These are phyloP conservation scores for Sinopyrophorus schimmeli DNA, from an alignment of 2,888 invertebrate genomes.

Conservation along the genomic window DNA sequence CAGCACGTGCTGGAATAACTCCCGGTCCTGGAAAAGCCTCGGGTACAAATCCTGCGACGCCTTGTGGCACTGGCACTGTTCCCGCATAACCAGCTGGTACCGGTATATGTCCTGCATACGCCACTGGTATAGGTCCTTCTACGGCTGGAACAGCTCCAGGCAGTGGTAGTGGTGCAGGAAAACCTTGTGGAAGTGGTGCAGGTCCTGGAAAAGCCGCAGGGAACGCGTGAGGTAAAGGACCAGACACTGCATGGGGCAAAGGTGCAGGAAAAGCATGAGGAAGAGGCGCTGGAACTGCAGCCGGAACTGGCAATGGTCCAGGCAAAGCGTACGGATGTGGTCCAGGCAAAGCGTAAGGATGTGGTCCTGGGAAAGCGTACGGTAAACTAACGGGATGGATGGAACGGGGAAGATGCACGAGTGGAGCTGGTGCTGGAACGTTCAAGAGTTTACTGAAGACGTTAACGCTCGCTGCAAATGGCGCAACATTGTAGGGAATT, in stretches of 20 bases:
- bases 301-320: no score
- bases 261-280: conserved; percentile 1
- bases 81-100: no score
- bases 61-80: no score
- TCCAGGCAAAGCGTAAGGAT: no score
- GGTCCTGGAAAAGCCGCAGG: background rate
- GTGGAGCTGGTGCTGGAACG: conserved; percentile 11
- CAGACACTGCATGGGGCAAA: conserved; percentile 4
- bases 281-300: background rate
- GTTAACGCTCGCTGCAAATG: conserved; percentile 65
- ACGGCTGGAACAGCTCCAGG: conserved; percentile 46
- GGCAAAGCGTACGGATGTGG: no score
- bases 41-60: no score
- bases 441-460: conserved; percentile 54
- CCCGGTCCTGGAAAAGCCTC: no score
- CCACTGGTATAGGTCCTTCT: no score
- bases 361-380: background rate
- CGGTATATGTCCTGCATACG: background rate
- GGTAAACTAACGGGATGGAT: conserved; percentile 17
- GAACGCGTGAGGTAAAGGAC: conserved; percentile 12
- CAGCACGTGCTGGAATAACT: conserved; percentile 4
- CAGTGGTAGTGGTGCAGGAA: background rate
- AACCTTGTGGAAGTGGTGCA: conserved; percentile 3
- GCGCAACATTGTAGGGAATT: conserved; percentile 65
- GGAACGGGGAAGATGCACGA: conserved; percentile 28